Conservation (phyloP, 2,888 invertebrate genomes). For the Mesorhabditis spiculigera region DNA sequence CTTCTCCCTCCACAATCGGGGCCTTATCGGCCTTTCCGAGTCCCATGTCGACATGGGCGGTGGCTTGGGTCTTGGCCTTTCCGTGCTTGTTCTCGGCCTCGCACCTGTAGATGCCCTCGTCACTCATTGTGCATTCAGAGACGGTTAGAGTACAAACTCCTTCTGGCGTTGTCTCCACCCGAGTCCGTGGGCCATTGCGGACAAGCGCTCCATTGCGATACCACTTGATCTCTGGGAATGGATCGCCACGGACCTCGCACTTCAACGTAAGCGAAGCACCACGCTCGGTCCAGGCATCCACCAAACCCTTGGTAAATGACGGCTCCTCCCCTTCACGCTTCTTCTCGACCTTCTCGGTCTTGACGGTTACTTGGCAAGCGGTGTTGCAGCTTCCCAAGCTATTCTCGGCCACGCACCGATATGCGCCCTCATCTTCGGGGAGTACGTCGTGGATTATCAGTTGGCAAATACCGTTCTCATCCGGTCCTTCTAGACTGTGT, state of each 20-base stretch:
- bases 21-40: constrained; percentile 47
- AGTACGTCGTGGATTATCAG: constrained; percentile 63
- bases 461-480: constrained; percentile 66
- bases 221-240: constrained; percentile 90
- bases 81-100: constrained; percentile 56
- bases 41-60: constrained; percentile 54
- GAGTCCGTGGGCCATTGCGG: constrained; percentile 36
- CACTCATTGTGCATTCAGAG: constrained; percentile 49
- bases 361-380: constrained; percentile 51
- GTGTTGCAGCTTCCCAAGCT: constrained; percentile 57
- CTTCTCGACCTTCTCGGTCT: constrained; percentile 41
- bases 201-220: constrained; percentile 56
- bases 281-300: constrained; percentile 51
- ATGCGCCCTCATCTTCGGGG: constrained; percentile 48
- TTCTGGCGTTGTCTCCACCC: constrained; percentile 44
- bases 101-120: constrained; percentile 57
- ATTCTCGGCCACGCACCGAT: constrained; percentile 65
- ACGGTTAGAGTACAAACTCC: constrained; percentile 49
- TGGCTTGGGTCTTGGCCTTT: constrained; percentile 54
- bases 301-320: constrained; percentile 54
- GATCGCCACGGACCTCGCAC: constrained; percentile 76
- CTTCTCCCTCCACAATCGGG: constrained; percentile 46
- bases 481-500: constrained; percentile 30
- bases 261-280: constrained; percentile 50
- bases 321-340: constrained; percentile 56